phyloP scores from a whole-genome alignment of 2,888 invertebrate species.

The Polydrusus tereticollis region DNA sequence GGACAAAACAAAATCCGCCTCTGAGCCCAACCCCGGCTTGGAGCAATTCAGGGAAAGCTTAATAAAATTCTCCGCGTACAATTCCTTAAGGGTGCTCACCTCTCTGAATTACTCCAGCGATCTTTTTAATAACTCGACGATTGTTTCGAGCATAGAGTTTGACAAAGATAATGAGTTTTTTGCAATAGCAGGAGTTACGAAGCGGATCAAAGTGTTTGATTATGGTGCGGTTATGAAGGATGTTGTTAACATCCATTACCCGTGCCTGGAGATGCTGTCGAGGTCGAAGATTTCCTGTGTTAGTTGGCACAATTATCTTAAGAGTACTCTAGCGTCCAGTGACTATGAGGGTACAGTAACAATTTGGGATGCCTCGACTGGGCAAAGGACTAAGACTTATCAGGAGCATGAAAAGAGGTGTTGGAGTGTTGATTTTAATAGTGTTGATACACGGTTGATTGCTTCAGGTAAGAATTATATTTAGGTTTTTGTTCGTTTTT shows the following conservation, averaged over 20 bases:
- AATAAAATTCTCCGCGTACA: slow-evolving; percentile 86
- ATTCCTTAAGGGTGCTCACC: slow-evolving; percentile 83
- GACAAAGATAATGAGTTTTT: slow-evolving; percentile 96
- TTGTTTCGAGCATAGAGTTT: slow-evolving; percentile 94
- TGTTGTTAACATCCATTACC: slow-evolving; percentile 92
- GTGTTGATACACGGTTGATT: slow-evolving; percentile 88
- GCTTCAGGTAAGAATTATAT: slow-evolving; percentile 75
- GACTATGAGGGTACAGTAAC: slow-evolving; percentile 96
- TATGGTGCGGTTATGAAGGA: slow-evolving; percentile 88
- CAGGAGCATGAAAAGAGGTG: slow-evolving; percentile 95
- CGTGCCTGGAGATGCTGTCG: slow-evolving; percentile 91
- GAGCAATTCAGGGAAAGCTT: slow-evolving; percentile 88
- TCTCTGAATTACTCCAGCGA: slow-evolving; percentile 92
- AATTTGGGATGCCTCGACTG: slow-evolving; percentile 91
- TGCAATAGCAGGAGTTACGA: slow-evolving; percentile 95
- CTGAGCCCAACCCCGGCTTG: slow-evolving; percentile 69
- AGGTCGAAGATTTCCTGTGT: slow-evolving; percentile 95
- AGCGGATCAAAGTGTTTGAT: slow-evolving; percentile 94
- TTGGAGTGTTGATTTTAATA: slow-evolving; percentile 97
- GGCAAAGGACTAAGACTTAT: slow-evolving; percentile 79
- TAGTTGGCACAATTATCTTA: slow-evolving; percentile 94
- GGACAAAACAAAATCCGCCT: slow-evolving; percentile 58
- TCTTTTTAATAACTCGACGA: slow-evolving; percentile 87
- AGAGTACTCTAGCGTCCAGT: slow-evolving; percentile 87
- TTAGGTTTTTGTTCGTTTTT: neutral